These are phyloP conservation scores for Panagrolaimus sp. DNA, from an alignment of 1,140 invertebrate genomes.

Conservation along the genomic window DNA sequence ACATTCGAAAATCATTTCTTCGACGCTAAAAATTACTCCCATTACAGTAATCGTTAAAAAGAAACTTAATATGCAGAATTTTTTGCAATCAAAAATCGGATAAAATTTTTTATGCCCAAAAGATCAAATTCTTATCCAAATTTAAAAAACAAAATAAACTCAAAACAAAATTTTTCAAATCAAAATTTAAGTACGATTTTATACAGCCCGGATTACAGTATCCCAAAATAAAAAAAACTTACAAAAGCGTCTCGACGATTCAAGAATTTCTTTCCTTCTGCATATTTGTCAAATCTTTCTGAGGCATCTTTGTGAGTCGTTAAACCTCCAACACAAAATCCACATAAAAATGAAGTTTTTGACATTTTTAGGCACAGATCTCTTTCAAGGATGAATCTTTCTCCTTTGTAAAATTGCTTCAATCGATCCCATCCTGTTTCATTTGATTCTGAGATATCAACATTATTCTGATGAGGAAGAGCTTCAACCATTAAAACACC, in stretches of 20 bases:
- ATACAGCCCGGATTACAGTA: no score
- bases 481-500: no score
- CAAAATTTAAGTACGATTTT: no score
- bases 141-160: no score
- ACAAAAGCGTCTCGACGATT: background rate
- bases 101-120: no score
- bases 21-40: background rate
- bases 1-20: constrained; percentile 3
- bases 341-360: background rate
- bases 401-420: background rate
- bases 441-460: background rate
- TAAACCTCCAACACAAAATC: background rate
- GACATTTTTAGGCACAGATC: constrained; percentile 1
- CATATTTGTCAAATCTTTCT: background rate
- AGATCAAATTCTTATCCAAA: no score
- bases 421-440: background rate
- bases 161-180: no score
- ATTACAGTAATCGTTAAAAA: no score
- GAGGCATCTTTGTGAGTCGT: background rate
- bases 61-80: no score
- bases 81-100: no score
- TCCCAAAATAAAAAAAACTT: no score
- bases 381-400: background rate
- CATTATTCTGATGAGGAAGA: no score
- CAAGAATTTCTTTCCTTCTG: constrained; percentile 10